phyloP scores from a whole-genome alignment of 2,113 vertebrate genomes.

The Chaetura pelagica region DNA sequence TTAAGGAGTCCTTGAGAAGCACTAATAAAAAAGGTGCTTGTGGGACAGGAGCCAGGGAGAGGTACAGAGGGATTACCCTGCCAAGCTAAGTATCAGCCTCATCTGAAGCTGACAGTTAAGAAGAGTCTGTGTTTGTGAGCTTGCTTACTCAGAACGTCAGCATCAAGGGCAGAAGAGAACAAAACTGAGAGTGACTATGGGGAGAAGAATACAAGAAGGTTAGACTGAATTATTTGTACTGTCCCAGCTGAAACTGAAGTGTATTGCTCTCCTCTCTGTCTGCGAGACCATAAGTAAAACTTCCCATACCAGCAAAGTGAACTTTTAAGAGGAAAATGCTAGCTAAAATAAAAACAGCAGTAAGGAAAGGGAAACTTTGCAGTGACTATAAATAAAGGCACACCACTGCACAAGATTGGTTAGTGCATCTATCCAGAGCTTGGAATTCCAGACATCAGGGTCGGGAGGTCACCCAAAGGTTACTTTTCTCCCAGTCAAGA shows the following conservation, averaged over 20 bases:
- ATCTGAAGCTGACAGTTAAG: not conserved
- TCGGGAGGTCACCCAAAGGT: slow-evolving; percentile 81
- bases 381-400: slow-evolving; percentile 84
- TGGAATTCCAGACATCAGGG: slow-evolving; percentile 82
- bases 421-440: slow-evolving; percentile 80
- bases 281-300: not conserved
- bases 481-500: slow-evolving; percentile 82
- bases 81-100: not conserved
- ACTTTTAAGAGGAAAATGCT: slow-evolving; percentile 62
- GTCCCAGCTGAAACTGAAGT: not conserved
- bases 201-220: not conserved
- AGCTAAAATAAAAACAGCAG: slow-evolving; percentile 70
- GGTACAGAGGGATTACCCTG: not conserved
- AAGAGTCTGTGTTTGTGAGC: not conserved
- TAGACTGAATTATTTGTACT: not conserved
- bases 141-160: not conserved
- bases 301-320: slow-evolving; percentile 14
- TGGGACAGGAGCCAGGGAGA: not conserved
- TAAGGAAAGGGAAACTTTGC: slow-evolving; percentile 77
- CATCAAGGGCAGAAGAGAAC: not conserved
- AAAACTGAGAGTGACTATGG: not conserved
- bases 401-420: slow-evolving; percentile 65
- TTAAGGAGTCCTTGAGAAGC: not conserved
- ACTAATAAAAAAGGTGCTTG: not conserved
- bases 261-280: not conserved